Evolutionary conservation across 2,113 vertebrate genomes (phyloP), one percentile per base, ranked within the genome.

Genomic region (Corythornis madagascariensis): DNA sequence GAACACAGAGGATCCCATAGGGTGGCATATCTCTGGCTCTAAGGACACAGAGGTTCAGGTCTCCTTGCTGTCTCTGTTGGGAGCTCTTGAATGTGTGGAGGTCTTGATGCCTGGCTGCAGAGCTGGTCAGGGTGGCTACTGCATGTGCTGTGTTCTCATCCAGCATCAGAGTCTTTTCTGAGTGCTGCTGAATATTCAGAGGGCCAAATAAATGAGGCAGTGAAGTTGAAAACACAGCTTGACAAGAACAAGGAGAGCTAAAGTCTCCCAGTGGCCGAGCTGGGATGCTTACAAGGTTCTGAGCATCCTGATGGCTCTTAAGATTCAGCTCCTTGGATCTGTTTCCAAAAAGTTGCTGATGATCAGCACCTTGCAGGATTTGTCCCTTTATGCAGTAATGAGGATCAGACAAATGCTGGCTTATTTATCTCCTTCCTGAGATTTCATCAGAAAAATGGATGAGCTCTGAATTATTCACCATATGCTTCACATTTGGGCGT

Each of bases 401-500:
- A 50, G 50, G n/a, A 72, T 45, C 71, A 89, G 81, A 35, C n/a
- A 79, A 89, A 81, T 22, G 3, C 31, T 63, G 47, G 28, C 20
- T 5, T 26, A n/a, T 91, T 91, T n/a, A 40, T 86, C 26, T 74
- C 29, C 57, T 87, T 31, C 22, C 48, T 83, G 70, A 42, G 55
- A 14, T 92, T 72, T 74, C 55, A 35, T 57, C 88, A 88, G 50
- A 20, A 81, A 83, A 83, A 71, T 10, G 42, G 81, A 78, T 77
- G 79, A 66, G 64, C 88, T 89, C 33, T n/a, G 71, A 90, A 48
- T 89, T 66, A 53, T 55, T 89, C 86, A 28, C 89, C 50, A 71
- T 91, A 38, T 89, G 96, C 69, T 90, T 88, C 84, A 10, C 77
- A 63, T 90, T 63, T 56, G 85, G 78, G 43, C 64, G 43, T 56